A percentile compares a stretch with the other conserved stretches of the same genome.
Evolutionary conservation across 2,113 vertebrate genomes (phyloP).

Genomic region (Chionis minor): DNA sequence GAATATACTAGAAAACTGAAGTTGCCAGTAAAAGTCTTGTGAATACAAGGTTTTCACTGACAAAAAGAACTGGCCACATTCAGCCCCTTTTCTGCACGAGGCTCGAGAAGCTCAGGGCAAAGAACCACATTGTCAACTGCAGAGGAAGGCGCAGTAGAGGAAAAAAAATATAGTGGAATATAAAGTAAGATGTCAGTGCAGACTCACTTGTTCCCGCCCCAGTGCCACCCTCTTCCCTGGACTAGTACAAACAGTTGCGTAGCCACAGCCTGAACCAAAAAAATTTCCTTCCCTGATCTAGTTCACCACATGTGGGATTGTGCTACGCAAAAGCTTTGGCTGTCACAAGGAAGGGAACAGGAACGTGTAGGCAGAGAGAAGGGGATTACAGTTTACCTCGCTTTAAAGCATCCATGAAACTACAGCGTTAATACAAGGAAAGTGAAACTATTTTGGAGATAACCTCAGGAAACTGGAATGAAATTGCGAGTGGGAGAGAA

Average conservation of each 20-base stretch:
- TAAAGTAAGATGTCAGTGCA: neutral
- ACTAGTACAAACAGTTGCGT: neutral
- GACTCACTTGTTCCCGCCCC: neutral
- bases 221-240: neutral
- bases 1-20: neutral
- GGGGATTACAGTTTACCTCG: neutral
- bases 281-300: neutral
- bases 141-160: neutral
- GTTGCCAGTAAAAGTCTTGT: neutral
- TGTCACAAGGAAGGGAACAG: neutral
- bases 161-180: neutral
- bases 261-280: neutral
- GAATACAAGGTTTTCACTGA: neutral
- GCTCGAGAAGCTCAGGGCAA: neutral
- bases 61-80: neutral
- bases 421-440: neutral
- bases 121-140: neutral
- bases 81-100: neutral
- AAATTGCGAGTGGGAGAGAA: neutral
- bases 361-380: neutral
- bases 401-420: neutral
- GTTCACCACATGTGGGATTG: neutral
- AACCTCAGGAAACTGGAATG: neutral
- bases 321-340: neutral
- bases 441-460: neutral